phyloP scores from a whole-genome alignment of 2,888 invertebrate species.

The Microctonus hyperodae region DNA sequence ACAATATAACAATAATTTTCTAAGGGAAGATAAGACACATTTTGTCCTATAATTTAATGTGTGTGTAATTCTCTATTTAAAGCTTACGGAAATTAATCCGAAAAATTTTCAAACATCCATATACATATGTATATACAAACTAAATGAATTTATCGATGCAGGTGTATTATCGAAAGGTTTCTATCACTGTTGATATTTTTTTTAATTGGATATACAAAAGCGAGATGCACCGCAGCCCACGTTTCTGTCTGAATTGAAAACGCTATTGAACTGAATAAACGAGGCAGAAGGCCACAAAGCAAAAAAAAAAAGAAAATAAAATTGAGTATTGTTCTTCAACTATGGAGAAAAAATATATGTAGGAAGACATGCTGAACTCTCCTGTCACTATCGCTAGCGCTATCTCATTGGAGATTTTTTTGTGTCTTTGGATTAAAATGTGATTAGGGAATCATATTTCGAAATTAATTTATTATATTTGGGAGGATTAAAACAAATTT shows the following conservation, averaged over 20 bases:
- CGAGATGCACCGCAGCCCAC: slow-evolving; percentile 34
- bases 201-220: slow-evolving; percentile 29
- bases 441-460: not conserved
- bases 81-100: slow-evolving; percentile 30
- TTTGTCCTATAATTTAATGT: not conserved
- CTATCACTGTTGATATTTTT: slow-evolving; percentile 16
- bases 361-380: slow-evolving; percentile 58
- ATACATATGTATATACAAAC: not conserved
- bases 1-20: not conserved
- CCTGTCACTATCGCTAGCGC: slow-evolving; percentile 64
- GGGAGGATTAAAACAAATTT: too few relatives aligned
- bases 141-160: slow-evolving; percentile 3
- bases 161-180: slow-evolving; percentile 22
- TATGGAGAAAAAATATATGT: slow-evolving; percentile 20
- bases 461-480: not conserved
- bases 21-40: not conserved
- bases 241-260: slow-evolving; percentile 32
- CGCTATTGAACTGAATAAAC: slow-evolving; percentile 30
- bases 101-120: not conserved
- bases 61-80: slow-evolving; percentile 28
- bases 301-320: not conserved
- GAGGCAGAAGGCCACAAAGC: slow-evolving; percentile 7
- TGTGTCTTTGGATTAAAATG: slow-evolving; percentile 41
- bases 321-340: not conserved
- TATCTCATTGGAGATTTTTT: slow-evolving; percentile 48